Evolutionary conservation across 1,140 invertebrate genomes (phyloP).

Genomic region (Pissodes strobi): DNA sequence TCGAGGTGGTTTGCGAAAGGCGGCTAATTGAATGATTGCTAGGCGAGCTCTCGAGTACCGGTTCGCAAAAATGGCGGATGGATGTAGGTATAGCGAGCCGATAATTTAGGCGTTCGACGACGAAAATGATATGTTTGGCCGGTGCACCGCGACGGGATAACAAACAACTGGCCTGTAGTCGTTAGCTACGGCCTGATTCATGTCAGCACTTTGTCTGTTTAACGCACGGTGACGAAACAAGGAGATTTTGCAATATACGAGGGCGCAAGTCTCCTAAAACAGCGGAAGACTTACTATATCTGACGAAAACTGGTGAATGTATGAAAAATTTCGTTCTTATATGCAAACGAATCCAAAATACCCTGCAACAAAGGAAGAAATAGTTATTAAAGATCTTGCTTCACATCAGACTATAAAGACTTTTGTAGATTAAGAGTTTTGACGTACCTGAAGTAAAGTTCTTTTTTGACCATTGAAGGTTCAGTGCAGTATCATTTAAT

Average conservation of each 20-base stretch:
- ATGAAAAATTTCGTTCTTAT: no score
- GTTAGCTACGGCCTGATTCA: constrained; percentile 12
- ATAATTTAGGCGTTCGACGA: constrained; percentile 30
- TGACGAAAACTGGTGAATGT: no score
- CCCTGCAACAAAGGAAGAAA: no score
- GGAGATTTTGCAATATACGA: constrained; percentile 2
- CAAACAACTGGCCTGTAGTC: constrained; percentile 23
- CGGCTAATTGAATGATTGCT: constrained; percentile 30
- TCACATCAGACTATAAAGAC: no score
- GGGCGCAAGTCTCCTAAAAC: no score
- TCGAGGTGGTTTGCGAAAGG: constrained; percentile 3
- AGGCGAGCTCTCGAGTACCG: constrained; percentile 9
- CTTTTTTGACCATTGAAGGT: no score
- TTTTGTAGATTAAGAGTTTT: no score
- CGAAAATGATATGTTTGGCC: constrained; percentile 27
- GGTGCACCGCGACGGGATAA: constrained; percentile 13
- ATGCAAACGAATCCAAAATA: no score
- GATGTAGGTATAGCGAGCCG: constrained; percentile 27
- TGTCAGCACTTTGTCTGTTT: constrained; percentile 17
- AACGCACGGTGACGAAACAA: constrained; percentile 3
- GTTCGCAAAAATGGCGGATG: constrained; percentile 11
- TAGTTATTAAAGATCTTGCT: no score
- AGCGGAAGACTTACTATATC: no score
- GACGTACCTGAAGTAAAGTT: no score
- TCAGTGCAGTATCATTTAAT: no score